Base-by-base conservation (phyloP, 2,888 invertebrate species). In the Troides aeacus region DNA sequence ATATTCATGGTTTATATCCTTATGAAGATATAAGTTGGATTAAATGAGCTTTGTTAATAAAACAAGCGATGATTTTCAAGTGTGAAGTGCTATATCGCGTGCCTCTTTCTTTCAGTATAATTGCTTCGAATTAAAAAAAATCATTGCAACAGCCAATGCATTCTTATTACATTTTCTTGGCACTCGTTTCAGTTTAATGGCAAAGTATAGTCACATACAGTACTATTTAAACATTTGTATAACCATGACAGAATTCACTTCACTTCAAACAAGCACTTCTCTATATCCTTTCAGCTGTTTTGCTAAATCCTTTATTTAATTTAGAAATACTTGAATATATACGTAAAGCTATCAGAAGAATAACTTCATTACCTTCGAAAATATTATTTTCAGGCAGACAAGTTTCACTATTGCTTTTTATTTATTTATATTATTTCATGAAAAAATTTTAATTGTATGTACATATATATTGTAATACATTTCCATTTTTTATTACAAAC, bases 31-130 rank as follows among this genome's bases (percentile, higher is more conserved):
- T 57, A 24, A 30, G n/a, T 64, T 68, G 24, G 62, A 36, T 30
- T 36, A 42, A 46, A 46, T 46, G 17, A 12, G 12, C 42, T 12
- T 60, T 59, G 12, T 53, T 64, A 64, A 64, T 56, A 67, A 68
- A 68, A 64, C 58, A 24, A 56, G 42, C 46, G 30, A 64, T 56
- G 50, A 60, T 63, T 66, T 60, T 60, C 42, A 63, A 66, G 63
- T 70, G 70, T 67, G 30, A 39, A 24, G 36, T 18, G 60, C 39
- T 59, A 12, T 58, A 59, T 58, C 66, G 63, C 66, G 66, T 60
- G 66, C 56, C 53, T 30, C 12, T 50, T 70, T 62, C 63, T 66
- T 70, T 70, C 24, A 46, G 50, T 66, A 70, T 66, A 70, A 66
- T 66, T 69, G 65, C 64, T 17, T 50, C 21, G 61, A 65, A 69